phyloP scores from a whole-genome alignment of 2,113 vertebrate species.

The Myotis yumanensis region DNA sequence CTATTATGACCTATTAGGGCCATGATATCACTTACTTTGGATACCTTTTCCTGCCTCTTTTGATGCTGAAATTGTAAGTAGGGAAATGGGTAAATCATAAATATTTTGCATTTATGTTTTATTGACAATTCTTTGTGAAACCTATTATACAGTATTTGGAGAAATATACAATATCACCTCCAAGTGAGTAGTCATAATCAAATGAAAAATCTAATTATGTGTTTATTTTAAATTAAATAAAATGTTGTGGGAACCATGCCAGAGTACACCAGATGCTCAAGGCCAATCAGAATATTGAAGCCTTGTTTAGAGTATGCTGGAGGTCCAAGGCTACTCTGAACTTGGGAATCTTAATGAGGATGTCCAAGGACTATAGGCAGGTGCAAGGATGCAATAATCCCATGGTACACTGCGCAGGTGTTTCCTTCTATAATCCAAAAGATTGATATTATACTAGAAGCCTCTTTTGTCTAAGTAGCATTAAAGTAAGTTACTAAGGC shows the following conservation, averaged over 20 bases:
- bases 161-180: neutral
- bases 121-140: constrained; percentile 20
- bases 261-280: no score
- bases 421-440: no score
- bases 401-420: no score
- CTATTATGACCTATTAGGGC: neutral
- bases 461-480: no score
- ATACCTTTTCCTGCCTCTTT: neutral
- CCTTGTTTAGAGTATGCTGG: no score
- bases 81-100: neutral
- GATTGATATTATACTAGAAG: no score
- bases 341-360: no score
- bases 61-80: neutral
- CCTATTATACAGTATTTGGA: neutral
- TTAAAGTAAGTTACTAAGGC: no score
- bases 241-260: neutral
- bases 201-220: neutral
- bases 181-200: neutral
- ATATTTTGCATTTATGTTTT: neutral
- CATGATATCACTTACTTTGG: neutral
- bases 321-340: no score
- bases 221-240: constrained; percentile 9
- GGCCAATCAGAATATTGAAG: no score
- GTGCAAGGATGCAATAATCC: no score
- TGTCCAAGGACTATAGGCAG: no score